Conservation (phyloP, 2,888 invertebrate genomes). For the Marronus borbonicus region DNA sequence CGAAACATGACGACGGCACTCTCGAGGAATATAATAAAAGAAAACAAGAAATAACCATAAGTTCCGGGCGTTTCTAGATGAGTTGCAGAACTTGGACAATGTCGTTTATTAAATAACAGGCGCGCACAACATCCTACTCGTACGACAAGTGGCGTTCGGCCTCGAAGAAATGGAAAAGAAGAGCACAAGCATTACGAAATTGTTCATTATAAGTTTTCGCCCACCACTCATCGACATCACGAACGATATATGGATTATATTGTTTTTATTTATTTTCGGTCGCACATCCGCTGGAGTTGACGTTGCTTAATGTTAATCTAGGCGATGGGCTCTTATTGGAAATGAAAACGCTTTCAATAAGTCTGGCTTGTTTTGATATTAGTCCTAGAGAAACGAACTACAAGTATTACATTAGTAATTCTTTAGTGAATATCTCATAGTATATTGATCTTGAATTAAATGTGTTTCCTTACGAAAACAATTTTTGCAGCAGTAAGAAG, state of each 20-base stretch:
- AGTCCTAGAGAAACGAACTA: too few relatives aligned
- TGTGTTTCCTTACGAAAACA: too few relatives aligned
- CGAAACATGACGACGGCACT: slow-evolving; percentile 58
- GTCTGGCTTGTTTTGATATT: background rate
- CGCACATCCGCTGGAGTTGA: background rate
- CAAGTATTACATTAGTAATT: too few relatives aligned
- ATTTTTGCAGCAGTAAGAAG: too few relatives aligned
- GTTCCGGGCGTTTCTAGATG: slow-evolving; percentile 53
- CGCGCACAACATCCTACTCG: slow-evolving; percentile 50
- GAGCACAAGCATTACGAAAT: background rate
- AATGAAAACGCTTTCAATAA: slow-evolving; percentile 13
- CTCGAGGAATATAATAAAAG: slow-evolving; percentile 63
- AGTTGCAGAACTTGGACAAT: slow-evolving; percentile 53
- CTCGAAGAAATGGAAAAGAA: slow-evolving; percentile 23
- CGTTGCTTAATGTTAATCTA: background rate
- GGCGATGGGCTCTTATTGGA: slow-evolving; percentile 19
- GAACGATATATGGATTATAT: slow-evolving; percentile 37
- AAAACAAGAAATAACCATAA: slow-evolving; percentile 59
- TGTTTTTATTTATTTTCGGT: slow-evolving; percentile 31
- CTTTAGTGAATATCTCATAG: too few relatives aligned
- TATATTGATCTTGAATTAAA: too few relatives aligned
- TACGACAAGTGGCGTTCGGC: slow-evolving; percentile 26
- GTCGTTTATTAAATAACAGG: slow-evolving; percentile 56
- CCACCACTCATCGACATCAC: slow-evolving; percentile 35
- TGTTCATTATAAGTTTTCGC: slow-evolving; percentile 39